A percentile compares a stretch with the other conserved stretches of the same genome.
Evolutionary conservation across 2,888 invertebrate species (phyloP).

Genomic region (Drosophila macrospina): DNA sequence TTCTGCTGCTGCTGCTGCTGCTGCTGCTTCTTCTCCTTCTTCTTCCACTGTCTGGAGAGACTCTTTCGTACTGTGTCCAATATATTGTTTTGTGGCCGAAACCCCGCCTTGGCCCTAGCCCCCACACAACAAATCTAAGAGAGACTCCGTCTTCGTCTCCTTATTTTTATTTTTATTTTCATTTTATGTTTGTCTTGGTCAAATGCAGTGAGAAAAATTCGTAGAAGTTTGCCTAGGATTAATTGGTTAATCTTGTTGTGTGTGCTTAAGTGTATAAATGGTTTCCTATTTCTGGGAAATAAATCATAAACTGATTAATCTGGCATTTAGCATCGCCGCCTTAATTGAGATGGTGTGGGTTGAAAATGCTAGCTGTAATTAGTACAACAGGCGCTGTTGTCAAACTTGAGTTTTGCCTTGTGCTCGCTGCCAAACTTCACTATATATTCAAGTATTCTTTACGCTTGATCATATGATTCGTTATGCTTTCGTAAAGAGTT

Average conservation of each 20-base stretch:
- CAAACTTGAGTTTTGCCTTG: slow-evolving; percentile 8
- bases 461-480: neutral
- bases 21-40: slow-evolving; percentile 3
- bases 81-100: slow-evolving; percentile 54
- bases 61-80: slow-evolving; percentile 49
- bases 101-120: slow-evolving; percentile 34
- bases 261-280: slow-evolving; percentile 54
- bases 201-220: slow-evolving; percentile 75
- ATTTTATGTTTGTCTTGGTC: slow-evolving; percentile 44
- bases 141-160: neutral
- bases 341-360: neutral
- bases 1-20: neutral
- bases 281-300: slow-evolving; percentile 63
- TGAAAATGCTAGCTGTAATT: slow-evolving; percentile 29
- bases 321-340: slow-evolving; percentile 27
- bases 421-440: neutral
- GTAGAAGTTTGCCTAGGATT: slow-evolving; percentile 75
- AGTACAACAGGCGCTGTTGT: slow-evolving; percentile 13
- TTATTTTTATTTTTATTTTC: neutral
- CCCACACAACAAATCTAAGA: neutral
- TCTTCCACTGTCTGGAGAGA: slow-evolving; percentile 24
- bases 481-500: neutral
- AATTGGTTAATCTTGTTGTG: slow-evolving; percentile 63
- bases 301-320: slow-evolving; percentile 74
- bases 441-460: neutral